phyloP scores from a whole-genome alignment of 1,140 invertebrate species.

The Formica selysi region DNA sequence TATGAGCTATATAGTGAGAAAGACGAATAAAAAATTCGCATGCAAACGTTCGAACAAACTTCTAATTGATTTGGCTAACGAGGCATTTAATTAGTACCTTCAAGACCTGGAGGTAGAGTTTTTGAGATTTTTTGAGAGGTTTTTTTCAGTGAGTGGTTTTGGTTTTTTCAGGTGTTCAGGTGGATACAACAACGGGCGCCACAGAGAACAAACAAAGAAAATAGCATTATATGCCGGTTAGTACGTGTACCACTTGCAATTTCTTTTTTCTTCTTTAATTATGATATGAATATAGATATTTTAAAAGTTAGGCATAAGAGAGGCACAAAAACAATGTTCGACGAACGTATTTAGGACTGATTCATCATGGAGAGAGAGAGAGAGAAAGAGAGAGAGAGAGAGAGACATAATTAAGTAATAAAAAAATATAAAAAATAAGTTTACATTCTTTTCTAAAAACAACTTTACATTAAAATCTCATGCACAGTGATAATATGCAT shows the following conservation, averaged over 20 bases:
- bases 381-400: not conserved
- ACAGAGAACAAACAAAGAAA: conserved; percentile 86
- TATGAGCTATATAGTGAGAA: not conserved
- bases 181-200: conserved; percentile 85
- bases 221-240: conserved; percentile 85
- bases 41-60: conserved; percentile 81
- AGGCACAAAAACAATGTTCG: conserved; percentile 64
- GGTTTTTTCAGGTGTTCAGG: conserved; percentile 84
- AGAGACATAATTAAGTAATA: not conserved
- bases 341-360: conserved; percentile 40
- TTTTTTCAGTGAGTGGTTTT: conserved; percentile 83
- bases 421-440: not conserved
- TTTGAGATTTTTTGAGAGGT: conserved; percentile 85
- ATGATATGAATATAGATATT: conserved; percentile 57
- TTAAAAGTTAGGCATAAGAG: conserved; percentile 68
- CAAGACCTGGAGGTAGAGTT: conserved; percentile 86
- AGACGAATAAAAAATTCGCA: conserved; percentile 26
- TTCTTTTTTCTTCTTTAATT: conserved; percentile 34
- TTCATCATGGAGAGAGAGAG: conserved; percentile 35
- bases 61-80: conserved; percentile 84
- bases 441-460: not conserved
- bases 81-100: conserved; percentile 85
- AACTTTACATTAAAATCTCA: not conserved
- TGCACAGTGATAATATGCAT: not conserved
- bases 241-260: conserved; percentile 75